Evolutionary conservation across 2,888 invertebrate species (phyloP).

Genomic region (Troides oblongomaculatus): DNA sequence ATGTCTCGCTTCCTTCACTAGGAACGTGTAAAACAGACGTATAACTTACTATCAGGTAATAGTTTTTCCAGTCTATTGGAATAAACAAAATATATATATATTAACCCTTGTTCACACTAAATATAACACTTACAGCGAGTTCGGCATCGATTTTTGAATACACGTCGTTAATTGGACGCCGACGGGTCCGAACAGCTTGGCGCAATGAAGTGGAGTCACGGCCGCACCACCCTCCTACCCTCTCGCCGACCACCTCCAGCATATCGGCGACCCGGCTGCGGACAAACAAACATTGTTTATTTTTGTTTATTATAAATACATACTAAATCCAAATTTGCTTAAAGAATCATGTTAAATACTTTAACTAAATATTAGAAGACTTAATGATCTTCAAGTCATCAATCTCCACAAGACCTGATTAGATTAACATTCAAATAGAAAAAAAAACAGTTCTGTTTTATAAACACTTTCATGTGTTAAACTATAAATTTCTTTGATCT

Average conservation of each 20-base stretch:
- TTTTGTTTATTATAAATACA: background rate
- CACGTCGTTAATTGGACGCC: constrained; percentile 51
- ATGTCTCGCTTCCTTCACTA: too few species aligned
- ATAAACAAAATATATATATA: background rate
- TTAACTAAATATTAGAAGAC: too few species aligned
- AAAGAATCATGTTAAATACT: background rate
- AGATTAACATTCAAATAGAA: too few species aligned
- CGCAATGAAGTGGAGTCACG: constrained; percentile 63
- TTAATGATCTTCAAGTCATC: too few species aligned
- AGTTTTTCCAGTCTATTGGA: background rate
- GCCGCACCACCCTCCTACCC: constrained; percentile 75
- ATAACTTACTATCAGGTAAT: background rate
- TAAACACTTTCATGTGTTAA: too few species aligned
- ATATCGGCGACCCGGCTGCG: constrained; percentile 76
- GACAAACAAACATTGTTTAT: constrained; percentile 25
- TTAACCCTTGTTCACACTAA: background rate
- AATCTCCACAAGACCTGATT: too few species aligned
- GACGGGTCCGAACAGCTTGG: constrained; percentile 61
- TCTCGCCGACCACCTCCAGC: constrained; percentile 78
- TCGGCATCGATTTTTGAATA: constrained; percentile 63
- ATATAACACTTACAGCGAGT: constrained; percentile 48
- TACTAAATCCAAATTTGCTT: background rate
- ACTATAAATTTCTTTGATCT: too few species aligned
- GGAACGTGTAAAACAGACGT: too few species aligned
- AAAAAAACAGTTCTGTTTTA: too few species aligned